Conservation (phyloP, 2,113 vertebrate genomes). For the Tautogolabrus adspersus region DNA sequence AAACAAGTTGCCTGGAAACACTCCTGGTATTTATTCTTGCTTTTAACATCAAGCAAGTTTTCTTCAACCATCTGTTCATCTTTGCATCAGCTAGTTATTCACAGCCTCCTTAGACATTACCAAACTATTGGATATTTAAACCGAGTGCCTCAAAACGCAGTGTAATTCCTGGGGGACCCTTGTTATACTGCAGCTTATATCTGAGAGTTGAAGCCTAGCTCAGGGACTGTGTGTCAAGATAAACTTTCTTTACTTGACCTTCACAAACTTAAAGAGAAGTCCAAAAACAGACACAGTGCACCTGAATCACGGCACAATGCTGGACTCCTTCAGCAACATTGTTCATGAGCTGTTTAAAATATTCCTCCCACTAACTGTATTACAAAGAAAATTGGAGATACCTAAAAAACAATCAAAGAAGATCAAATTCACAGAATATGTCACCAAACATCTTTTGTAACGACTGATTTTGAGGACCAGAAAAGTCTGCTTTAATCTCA, state of each 20-base stretch:
- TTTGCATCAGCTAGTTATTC: not conserved
- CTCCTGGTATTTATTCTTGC: not conserved
- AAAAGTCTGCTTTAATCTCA: not conserved
- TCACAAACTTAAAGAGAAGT: not conserved
- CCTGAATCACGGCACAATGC: not conserved
- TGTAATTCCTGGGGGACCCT: not conserved
- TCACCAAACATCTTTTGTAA: not conserved
- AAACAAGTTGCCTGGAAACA: no score
- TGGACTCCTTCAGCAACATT: not conserved
- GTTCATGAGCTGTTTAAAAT: not conserved
- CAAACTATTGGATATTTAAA: not conserved
- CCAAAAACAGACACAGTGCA: no score
- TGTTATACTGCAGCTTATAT: not conserved
- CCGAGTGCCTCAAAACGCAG: not conserved
- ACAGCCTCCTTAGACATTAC: not conserved
- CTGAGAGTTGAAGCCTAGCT: constrained; percentile 2
- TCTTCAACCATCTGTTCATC: not conserved
- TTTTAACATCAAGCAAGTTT: not conserved
- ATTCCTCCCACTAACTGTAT: not conserved
- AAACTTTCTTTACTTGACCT: constrained; percentile 2
- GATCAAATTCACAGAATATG: not conserved
- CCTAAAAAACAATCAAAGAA: no score
- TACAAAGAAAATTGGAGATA: not conserved
- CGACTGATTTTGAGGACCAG: not conserved
- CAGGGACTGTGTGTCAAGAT: not conserved